Evolutionary conservation across 2,113 vertebrate genomes (phyloP), one percentile per base, ranked within the genome.

Genomic region (Aix galericulata): DNA sequence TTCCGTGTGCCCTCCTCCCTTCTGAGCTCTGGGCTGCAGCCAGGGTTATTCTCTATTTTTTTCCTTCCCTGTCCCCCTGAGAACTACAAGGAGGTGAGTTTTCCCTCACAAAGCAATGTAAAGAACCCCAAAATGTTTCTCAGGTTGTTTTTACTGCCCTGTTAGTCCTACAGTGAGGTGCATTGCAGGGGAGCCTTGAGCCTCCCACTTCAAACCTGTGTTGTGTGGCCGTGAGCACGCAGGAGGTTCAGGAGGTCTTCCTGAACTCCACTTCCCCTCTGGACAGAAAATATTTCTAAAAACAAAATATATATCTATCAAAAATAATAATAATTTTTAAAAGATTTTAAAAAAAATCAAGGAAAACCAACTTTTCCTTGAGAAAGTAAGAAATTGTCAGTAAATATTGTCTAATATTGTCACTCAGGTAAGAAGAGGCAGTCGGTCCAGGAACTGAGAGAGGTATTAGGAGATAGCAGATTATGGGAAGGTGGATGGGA

Each of bases 1-100:
- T 12, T n/a, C 44, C 22, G 0, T 2, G 0, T 5, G 2, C 4
- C 22, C 13, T 63, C 25, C 46, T 29, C 22, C 13, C 44, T 20
- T 9, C 79, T 2, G 5, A 69, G 64, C 69, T 66, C 67, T 3
- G 13, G 13, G 46, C n/a, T 86, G 29, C 25, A 25, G 32, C 56
- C 17, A 8, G 18, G 4, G 17, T 73, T 36, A 2, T 36, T 6
- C 60, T 17, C 55, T 12, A 31, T 42, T 15, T 9, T 1, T 26
- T 53, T 1, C 56, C 10, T 25, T 15, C 26, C 20, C 44, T 27
- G 3, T 15, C 50, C 6, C 6, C 26, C 10, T 40, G 38, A 21
- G 25, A 66, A 3, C 44, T 6, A 5, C 11, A 4, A 13, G 22
- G 18, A 20, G 34, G 6, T 23, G 36, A 42, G 27, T 52, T 68